Base-by-base conservation (phyloP, 2,797 vertebrate genomes). In the Oophaga sylvatica region DNA sequence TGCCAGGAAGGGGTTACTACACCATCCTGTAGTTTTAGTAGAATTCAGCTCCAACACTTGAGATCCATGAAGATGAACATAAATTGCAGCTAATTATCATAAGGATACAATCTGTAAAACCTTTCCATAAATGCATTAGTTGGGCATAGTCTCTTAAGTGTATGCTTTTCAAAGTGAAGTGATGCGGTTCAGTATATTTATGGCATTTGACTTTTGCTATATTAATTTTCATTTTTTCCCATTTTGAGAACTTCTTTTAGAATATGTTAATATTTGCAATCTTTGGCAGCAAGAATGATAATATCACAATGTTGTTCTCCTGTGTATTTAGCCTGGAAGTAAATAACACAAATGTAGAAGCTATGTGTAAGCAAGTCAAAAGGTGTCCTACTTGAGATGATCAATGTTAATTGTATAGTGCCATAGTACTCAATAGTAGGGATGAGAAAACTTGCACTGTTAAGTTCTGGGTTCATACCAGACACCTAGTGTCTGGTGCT, bases 81-180 rank as follows among this genome's bases (percentile, higher is more conserved):
- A 87, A 81, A 87, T 80, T 80, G 73, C 35, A 71, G n/a, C 31
- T 86, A 86, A 70, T 86, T 87, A 81, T 48, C 65, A 48, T 15
- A 81, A 20, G 56, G 16, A 75, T 80, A 11, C 19, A 60, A 71
- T 20, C 56, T 80, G 2, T 70, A 71, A 85, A 29, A 59, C 48
- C 71, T 60, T 73, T 22, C 7, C 70, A 60, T 71, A 26, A 86
- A 79, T 73, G 3, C 67, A 80, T 71, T 81, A 71, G 10, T 26
- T 29, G 6, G 1, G 35, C 85, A 62, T 29, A 59, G 19, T 41
- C 22, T 60, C 22, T 60, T 73, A 60, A 71, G 63, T n/a, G 67
- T 17, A 29, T 22, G 29, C 67, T 7, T 62, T 71, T 19, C n/a
- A 62, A 5, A 5, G 1, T 29, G 29, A 60, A 73, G 57, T 59